These are phyloP conservation scores for Tubulanus polymorphus DNA, from an alignment of 2,888 invertebrate species.

Conservation along the genomic window DNA sequence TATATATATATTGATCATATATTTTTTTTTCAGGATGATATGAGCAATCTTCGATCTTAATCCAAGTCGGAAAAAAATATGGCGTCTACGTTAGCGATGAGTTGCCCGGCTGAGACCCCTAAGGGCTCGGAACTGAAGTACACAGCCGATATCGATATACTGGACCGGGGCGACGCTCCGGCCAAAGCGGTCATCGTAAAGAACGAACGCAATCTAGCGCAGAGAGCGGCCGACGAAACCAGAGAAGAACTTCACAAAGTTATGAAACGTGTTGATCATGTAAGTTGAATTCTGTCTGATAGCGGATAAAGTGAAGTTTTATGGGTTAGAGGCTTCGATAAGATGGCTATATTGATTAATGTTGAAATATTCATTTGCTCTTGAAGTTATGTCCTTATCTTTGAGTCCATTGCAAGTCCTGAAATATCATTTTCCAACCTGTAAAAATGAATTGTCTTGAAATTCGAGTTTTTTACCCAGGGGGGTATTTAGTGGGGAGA, in stretches of 20 bases:
- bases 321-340: too few relatives aligned
- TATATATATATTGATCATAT: too few relatives aligned
- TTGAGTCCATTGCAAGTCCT: not conserved
- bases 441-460: too few relatives aligned
- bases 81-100: too few relatives aligned
- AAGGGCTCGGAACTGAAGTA: too few relatives aligned
- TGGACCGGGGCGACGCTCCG: slow-evolving; percentile 46
- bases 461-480: too few relatives aligned
- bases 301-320: not conserved
- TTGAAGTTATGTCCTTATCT: not conserved
- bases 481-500: too few relatives aligned
- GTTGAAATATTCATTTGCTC: not conserved
- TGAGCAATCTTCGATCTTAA: too few relatives aligned
- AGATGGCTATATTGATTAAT: not conserved
- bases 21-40: too few relatives aligned
- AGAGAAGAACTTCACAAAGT: slow-evolving; percentile 48
- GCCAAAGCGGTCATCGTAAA: slow-evolving; percentile 47
- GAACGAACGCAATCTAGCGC: slow-evolving; percentile 42
- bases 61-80: too few relatives aligned
- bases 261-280: slow-evolving; percentile 44
- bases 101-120: too few relatives aligned
- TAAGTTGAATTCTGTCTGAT: slow-evolving; percentile 19
- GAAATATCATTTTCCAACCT: too few relatives aligned
- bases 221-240: slow-evolving; percentile 46
- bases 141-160: slow-evolving; percentile 41